Evolutionary conservation across 2,113 vertebrate genomes (phyloP), one percentile per base, ranked within the genome.

Genomic region (Corythoichthys haematopterus): DNA sequence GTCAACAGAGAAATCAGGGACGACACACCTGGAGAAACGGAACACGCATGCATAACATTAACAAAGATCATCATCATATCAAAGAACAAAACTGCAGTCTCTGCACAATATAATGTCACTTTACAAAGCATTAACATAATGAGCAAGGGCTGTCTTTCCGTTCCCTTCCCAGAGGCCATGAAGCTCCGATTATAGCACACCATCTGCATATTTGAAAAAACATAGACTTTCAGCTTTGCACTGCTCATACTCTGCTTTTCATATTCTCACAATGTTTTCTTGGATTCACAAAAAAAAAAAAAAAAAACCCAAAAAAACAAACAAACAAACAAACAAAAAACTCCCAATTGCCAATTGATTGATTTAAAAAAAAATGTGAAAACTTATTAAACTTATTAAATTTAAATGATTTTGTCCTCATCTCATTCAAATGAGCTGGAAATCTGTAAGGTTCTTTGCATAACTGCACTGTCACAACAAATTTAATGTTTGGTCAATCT

Each of bases 1-100:
- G 88, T 91, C 74, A 99, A 73, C 57, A 98, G 92, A 69, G 92
- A 96, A 82, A 99, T 95, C 65, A 98, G 94, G 28, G 96, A 98
- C 15, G 93, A 95, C 77, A 98, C 96, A 67, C 97, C 97, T 98
- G 83, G 71, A 81, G 65, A 65, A 51, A 60, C 40, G 69, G 37
- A 48, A 68, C 45, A 71, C n/a, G 35, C 56, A 59, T 36, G 16
- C 0, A 3, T 12, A 55, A 67, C 55, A 57, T 57, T 57, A 57
- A 2, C 12, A 4, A 71, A 3, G 45, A 8, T 14, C 37, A 67
- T 58, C 65, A 72, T 33, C 51, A 15, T 40, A 33, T 74, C 14
- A 46, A n/a, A 60, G 20, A 67, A 69, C 38, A 79, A 73, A 72
- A 78, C 79, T 2, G 46, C 46, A 28, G 51, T 74, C 20, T 45